A percentile compares a stretch with the other conserved stretches of the same genome.
Conservation (phyloP, 1,140 invertebrate species). For the Myzus persicae region DNA sequence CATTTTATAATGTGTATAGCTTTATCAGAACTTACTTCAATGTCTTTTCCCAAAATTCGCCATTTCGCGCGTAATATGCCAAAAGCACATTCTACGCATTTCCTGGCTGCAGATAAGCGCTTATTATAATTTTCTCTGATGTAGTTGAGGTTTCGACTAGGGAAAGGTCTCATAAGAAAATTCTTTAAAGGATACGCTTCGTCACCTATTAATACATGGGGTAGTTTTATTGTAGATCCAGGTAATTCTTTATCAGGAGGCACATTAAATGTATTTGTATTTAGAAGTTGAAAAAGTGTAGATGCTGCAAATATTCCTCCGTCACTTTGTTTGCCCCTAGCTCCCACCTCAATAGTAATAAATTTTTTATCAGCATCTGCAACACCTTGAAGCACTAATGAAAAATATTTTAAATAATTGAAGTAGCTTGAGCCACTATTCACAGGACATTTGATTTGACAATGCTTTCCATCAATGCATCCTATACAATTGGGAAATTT, state of each 20-base stretch:
- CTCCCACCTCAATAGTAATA: constrained; percentile 51
- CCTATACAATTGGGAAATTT: background rate
- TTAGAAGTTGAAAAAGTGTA: background rate
- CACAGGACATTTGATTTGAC: background rate
- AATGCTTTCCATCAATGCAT: background rate
- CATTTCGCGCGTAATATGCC: background rate
- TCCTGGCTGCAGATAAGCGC: background rate
- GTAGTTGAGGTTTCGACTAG: background rate
- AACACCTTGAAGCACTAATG: background rate
- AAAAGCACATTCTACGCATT: constrained; percentile 12
- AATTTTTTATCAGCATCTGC: constrained; percentile 57
- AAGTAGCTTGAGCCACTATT: background rate
- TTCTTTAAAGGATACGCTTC: constrained; percentile 48
- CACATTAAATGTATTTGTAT: constrained; percentile 17
- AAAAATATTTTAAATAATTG: background rate
- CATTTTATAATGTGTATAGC: background rate
- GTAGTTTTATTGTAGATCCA: background rate
- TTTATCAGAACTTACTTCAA: background rate
- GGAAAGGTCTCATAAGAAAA: background rate
- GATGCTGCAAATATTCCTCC: constrained; percentile 51
- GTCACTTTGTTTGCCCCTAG: constrained; percentile 59
- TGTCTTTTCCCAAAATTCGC: background rate
- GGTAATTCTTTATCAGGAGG: constrained; percentile 33
- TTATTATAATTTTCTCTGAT: constrained; percentile 13
- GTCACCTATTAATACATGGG: constrained; percentile 33